A percentile compares a stretch with the other conserved stretches of the same genome.
Evolutionary conservation across 2,888 invertebrate species (phyloP).

Genomic region (Gortyna flavago): DNA sequence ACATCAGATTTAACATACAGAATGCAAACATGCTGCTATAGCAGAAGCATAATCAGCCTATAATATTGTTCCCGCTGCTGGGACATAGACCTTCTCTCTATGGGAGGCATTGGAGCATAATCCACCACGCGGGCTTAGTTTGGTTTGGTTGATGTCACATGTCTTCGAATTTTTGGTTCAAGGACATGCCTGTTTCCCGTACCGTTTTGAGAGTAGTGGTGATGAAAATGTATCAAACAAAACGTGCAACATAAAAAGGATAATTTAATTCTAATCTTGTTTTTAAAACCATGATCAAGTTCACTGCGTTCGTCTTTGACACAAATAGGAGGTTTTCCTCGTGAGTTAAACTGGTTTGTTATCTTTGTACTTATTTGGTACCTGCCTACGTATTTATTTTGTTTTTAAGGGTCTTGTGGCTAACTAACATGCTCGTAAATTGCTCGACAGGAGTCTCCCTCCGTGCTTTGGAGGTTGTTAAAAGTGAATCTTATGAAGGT

Average conservation of each 20-base stretch:
- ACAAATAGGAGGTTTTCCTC: conserved; percentile 45
- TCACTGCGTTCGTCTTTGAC: conserved; percentile 44
- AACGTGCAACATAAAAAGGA: background rate
- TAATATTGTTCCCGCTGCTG: background rate
- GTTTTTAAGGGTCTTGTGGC: background rate
- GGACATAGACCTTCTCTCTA: background rate
- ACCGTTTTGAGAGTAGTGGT: too few species aligned
- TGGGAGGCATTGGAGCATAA: background rate
- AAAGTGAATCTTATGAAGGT: background rate
- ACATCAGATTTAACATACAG: background rate
- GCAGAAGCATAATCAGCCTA: background rate
- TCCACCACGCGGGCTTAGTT: background rate
- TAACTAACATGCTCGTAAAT: background rate
- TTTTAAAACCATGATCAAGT: conserved; percentile 3
- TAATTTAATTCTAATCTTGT: conserved; percentile 1
- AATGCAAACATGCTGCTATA: background rate
- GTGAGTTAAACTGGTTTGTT: conserved; percentile 22
- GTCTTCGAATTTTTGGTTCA: too few species aligned
- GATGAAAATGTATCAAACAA: background rate
- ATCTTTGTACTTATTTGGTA: background rate
- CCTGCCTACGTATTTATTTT: background rate
- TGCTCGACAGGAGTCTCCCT: background rate
- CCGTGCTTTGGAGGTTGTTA: background rate
- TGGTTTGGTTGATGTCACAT: background rate
- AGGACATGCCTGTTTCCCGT: too few species aligned